Evolutionary conservation across 2,888 invertebrate genomes (phyloP), one percentile per base, ranked within the genome.

Genomic region (Nomada lathburiana): DNA sequence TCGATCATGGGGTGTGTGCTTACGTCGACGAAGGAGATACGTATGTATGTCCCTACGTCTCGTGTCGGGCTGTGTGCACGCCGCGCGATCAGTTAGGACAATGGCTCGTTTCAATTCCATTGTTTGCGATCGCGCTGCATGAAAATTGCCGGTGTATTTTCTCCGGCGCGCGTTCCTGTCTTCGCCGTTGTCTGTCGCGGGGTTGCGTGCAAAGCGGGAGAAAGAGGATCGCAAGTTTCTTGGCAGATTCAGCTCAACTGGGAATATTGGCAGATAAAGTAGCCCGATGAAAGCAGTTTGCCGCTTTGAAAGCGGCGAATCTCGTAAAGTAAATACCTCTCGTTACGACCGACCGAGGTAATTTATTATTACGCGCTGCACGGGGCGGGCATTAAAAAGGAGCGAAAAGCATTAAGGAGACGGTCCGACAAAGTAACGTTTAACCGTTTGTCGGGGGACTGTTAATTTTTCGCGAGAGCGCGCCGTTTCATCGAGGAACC

Each of bases 241-340:
- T 42, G 65, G 59, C 50, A 72, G 55, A 80, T 80, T 80, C 67
- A 80, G 65, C 62, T 47, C 53, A 53, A 47, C 59, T 29, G 13
- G 50, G 80, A 80, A 80, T 80, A 80, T 80, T 80, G 80, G 68
- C 80, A 64, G 73, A 80, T 80, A 80, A 80, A 80, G 73, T 80
- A 80, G 55, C 80, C 36, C 68, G 68, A 80, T 64, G 80, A 80
- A 80, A 80, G 80, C 72, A 57, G 63, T 80, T 50, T 50, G 57
- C 52, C 67, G 63, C 68, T 79, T 80, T 79, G 47, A 65, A 65
- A 71, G 80, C 64, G 71, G 18, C 59, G 60, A 65, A 79, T 80
- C 79, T 79, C 80, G 71, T 80, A 80, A 80, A 80, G 79, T 79
- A 80, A 80, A 80, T 80, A 80, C 73, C 81, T 80, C 62, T 80